A percentile compares a stretch with the other conserved stretches of the same genome.
Conservation (phyloP, 1,140 invertebrate genomes). For the Tyrophagus putrescentiae region DNA sequence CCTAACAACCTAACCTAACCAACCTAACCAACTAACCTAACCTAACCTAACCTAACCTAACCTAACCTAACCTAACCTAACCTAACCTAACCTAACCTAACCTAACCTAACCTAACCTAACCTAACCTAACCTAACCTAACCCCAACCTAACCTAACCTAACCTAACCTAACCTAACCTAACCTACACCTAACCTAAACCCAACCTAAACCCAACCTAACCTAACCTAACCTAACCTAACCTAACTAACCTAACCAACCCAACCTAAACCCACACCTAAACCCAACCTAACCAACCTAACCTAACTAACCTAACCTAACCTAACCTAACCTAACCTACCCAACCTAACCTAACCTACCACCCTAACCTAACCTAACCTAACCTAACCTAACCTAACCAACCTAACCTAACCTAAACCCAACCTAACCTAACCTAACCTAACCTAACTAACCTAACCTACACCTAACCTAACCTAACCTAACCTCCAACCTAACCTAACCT, state of each 20-base stretch:
- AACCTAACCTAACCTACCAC: constrained; percentile 27
- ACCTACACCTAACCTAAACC: constrained; percentile 27
- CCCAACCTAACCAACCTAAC: constrained; percentile 26
- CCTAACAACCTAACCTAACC: constrained; percentile 21
- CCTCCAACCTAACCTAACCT: constrained; percentile 28
- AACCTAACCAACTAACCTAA: too few relatives aligned
- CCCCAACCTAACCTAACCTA: constrained; percentile 28
- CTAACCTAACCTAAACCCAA: constrained; percentile 26
- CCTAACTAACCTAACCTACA: too few relatives aligned
- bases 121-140: too few relatives aligned
- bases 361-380: constrained; percentile 18
- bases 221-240: background rate
- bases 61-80: too few relatives aligned
- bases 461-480: too few relatives aligned
- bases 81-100: constrained; percentile 18
- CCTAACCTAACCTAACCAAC: constrained; percentile 28
- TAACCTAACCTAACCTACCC: constrained; percentile 25
- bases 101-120: constrained; percentile 5
- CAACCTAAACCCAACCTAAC: constrained; percentile 29
- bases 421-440: too few relatives aligned
- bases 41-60: constrained; percentile 24
- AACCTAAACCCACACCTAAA: too few relatives aligned
- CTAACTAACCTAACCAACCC: constrained; percentile 15
- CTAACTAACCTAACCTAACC: constrained; percentile 25
- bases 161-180: too few relatives aligned